These are phyloP conservation scores for Procambarus clarkii DNA, from an alignment of 1,140 invertebrate species.

Conservation along the genomic window DNA sequence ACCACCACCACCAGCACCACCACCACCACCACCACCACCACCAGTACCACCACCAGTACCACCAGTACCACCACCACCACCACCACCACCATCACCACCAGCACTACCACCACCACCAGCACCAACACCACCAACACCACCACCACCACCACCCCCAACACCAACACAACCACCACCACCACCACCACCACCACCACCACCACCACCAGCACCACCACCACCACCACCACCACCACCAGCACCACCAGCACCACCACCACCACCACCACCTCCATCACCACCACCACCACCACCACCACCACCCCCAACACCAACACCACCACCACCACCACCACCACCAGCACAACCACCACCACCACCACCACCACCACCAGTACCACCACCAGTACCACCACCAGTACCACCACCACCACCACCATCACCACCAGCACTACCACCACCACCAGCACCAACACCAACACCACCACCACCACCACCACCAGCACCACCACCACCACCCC, in stretches of 20 bases:
- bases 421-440: background rate
- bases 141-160: background rate
- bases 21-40: background rate
- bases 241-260: background rate
- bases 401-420: background rate
- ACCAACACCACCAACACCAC: background rate
- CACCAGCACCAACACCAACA: background rate
- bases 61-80: background rate
- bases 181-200: background rate
- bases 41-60: background rate
- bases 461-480: background rate
- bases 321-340: background rate
- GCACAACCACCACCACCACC: background rate
- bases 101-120: background rate
- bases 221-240: background rate
- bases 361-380: background rate
- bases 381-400: background rate
- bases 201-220: background rate
- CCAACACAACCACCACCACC: background rate
- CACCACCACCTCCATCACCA: background rate
- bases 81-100: background rate
- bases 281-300: background rate
- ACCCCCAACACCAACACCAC: background rate
- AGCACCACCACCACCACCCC: background rate
- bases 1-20: background rate